These are phyloP conservation scores for Hedya salicella DNA, from an alignment of 2,888 invertebrate species.

Conservation along the genomic window DNA sequence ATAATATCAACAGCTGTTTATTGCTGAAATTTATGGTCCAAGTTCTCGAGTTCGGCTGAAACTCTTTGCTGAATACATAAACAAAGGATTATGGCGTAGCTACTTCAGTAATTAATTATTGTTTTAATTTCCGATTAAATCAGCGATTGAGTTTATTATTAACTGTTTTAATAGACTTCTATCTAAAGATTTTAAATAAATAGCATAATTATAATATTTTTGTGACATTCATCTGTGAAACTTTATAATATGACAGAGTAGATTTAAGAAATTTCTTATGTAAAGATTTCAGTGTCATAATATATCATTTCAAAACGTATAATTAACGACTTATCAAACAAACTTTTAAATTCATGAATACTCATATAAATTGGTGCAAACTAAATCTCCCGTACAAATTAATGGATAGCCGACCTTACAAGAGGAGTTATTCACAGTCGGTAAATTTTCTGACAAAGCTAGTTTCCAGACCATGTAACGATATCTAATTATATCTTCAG, in stretches of 20 bases:
- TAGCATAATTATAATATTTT: too few species aligned
- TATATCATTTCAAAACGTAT: background rate
- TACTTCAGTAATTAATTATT: slow-evolving; percentile 64
- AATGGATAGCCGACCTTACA: slow-evolving; percentile 25
- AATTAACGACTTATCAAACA: background rate
- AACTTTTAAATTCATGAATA: background rate
- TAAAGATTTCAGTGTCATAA: too few species aligned
- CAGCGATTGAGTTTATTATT: background rate
- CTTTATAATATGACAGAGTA: too few species aligned
- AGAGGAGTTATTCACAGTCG: slow-evolving; percentile 36
- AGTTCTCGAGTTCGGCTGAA: slow-evolving; percentile 73
- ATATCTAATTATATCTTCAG: slow-evolving; percentile 41
- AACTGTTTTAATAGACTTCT: background rate
- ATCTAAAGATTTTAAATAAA: too few species aligned
- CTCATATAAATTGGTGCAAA: slow-evolving; percentile 3
- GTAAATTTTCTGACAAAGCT: slow-evolving; percentile 40
- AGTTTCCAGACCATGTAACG: slow-evolving; percentile 42
- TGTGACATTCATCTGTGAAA: too few species aligned
- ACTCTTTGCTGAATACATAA: slow-evolving; percentile 77
- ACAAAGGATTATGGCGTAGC: slow-evolving; percentile 72
- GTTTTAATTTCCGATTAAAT: slow-evolving; percentile 49
- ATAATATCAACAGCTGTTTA: slow-evolving; percentile 80
- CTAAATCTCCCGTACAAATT: slow-evolving; percentile 7
- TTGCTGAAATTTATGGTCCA: slow-evolving; percentile 75
- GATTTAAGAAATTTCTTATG: too few species aligned